Conservation (phyloP, 2,888 invertebrate genomes). For the Piscicola geometra region DNA sequence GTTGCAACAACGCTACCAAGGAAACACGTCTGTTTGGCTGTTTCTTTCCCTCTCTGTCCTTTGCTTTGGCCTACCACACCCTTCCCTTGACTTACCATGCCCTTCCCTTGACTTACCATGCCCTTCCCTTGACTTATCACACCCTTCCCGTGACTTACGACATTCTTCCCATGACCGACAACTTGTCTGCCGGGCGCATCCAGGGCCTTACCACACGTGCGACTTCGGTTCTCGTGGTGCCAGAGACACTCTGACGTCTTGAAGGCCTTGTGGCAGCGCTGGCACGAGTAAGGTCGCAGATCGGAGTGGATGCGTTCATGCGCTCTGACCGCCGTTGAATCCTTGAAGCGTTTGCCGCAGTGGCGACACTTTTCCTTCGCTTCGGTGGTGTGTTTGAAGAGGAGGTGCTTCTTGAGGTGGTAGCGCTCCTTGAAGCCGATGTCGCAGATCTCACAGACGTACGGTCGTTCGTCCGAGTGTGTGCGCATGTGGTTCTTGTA, state of each 20-base stretch:
- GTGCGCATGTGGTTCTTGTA: constrained; percentile 45
- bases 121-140: too few species aligned
- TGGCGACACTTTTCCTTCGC: constrained; percentile 43
- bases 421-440: constrained; percentile 45
- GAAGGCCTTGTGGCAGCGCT: constrained; percentile 43
- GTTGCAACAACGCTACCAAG: too few species aligned
- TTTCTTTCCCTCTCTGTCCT: too few species aligned
- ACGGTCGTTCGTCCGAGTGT: constrained; percentile 45
- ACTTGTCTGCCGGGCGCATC: background rate
- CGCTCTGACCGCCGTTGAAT: constrained; percentile 45
- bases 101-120: too few species aligned
- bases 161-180: too few species aligned
- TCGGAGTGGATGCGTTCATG: constrained; percentile 45
- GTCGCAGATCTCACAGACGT: constrained; percentile 44
- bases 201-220: constrained; percentile 43
- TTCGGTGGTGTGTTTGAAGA: constrained; percentile 45
- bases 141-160: too few species aligned
- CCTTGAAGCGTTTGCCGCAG: constrained; percentile 45
- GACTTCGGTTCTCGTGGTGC: constrained; percentile 45
- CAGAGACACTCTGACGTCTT: constrained; percentile 45
- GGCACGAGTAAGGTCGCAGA: constrained; percentile 43
- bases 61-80: too few species aligned
- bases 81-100: too few species aligned
- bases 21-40: too few species aligned
- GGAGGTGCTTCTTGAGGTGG: constrained; percentile 45